phyloP scores from a whole-genome alignment of 1,140 invertebrate genomes.

The Pomacea maculata region DNA sequence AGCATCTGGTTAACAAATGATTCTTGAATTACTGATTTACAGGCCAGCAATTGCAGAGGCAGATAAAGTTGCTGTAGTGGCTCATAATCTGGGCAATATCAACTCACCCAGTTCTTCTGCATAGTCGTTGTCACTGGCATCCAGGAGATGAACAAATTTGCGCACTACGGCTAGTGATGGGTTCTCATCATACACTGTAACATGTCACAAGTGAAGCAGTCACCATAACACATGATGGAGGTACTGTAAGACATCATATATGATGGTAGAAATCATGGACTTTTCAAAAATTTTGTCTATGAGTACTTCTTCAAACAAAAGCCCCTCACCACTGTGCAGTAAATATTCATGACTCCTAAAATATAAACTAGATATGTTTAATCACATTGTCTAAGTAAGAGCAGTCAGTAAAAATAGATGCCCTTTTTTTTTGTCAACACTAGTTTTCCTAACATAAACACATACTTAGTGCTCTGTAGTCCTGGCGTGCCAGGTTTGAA shows the following conservation, averaged over 20 bases:
- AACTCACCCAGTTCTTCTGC: slow-evolving; percentile 65
- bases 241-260: background rate
- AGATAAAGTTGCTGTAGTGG: too few relatives aligned
- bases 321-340: background rate
- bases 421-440: too few relatives aligned
- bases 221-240: too few relatives aligned
- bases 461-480: slow-evolving; percentile 65
- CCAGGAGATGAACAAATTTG: slow-evolving; percentile 77
- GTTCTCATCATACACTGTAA: slow-evolving; percentile 71
- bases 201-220: slow-evolving; percentile 6
- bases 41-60: too few relatives aligned
- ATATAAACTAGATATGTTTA: too few relatives aligned
- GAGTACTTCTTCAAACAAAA: background rate
- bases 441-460: background rate
- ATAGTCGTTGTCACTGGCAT: slow-evolving; percentile 79
- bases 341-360: background rate
- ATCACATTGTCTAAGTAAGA: too few relatives aligned
- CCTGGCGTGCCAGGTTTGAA: slow-evolving; percentile 61
- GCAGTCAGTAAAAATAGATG: too few relatives aligned
- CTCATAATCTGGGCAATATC: too few relatives aligned
- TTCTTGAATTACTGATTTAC: background rate
- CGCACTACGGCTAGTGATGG: slow-evolving; percentile 78
- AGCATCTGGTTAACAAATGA: too few relatives aligned
- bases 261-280: background rate
- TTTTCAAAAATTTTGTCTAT: background rate